A percentile compares a stretch with the other conserved stretches of the same genome.
Evolutionary conservation across 2,113 vertebrate species (phyloP).

Genomic region (Rhinolophus sinicus): DNA sequence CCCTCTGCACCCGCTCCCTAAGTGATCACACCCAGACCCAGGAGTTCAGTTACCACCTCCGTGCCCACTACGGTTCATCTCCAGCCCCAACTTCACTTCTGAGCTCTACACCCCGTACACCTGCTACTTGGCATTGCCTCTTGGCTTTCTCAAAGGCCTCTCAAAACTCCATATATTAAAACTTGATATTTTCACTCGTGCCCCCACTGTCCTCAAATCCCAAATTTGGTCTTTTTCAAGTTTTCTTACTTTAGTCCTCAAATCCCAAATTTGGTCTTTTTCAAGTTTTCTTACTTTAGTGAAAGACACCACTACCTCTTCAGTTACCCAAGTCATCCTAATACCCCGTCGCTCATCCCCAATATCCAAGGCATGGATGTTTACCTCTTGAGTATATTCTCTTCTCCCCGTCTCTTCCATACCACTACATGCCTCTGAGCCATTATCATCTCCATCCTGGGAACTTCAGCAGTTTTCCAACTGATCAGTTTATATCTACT

Average conservation of each 20-base stretch:
- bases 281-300: background rate
- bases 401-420: background rate
- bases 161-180: background rate
- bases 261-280: background rate
- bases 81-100: background rate
- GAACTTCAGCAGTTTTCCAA: background rate
- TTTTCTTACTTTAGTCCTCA: background rate
- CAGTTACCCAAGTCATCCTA: background rate
- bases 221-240: background rate
- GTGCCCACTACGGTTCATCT: background rate
- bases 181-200: background rate
- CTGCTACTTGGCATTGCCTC: background rate
- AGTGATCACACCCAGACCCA: background rate
- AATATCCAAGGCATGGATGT: background rate
- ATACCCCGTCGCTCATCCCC: background rate
- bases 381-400: background rate
- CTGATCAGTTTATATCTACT: background rate
- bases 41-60: background rate
- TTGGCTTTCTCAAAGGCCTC: background rate
- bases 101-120: background rate
- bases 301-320: background rate
- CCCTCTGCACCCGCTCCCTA: background rate
- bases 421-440: background rate
- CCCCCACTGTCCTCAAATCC: background rate
- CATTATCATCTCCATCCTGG: background rate